Evolutionary conservation across 2,888 invertebrate species (phyloP).

Genomic region (Cheilosia impressa): DNA sequence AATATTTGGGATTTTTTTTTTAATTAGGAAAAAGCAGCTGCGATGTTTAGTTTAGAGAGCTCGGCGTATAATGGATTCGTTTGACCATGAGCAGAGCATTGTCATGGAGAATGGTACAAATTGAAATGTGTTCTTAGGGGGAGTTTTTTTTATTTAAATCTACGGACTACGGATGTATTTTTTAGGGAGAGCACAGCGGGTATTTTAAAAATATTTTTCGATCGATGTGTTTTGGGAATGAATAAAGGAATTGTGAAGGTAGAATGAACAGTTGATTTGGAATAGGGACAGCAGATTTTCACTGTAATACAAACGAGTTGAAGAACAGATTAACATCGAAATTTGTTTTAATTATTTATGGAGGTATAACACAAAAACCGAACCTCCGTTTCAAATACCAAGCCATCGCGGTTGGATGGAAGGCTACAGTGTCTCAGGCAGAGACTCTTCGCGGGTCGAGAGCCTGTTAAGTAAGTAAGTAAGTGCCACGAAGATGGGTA

Average conservation of each 20-base stretch:
- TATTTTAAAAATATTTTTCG: constrained; percentile 1
- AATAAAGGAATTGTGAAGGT: not conserved
- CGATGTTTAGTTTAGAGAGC: constrained; percentile 2
- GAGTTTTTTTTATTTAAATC: constrained; percentile 29
- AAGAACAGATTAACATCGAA: too few species aligned
- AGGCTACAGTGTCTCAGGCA: too few species aligned
- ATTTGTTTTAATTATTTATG: too few species aligned
- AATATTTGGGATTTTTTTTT: constrained; percentile 39
- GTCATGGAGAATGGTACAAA: constrained; percentile 6
- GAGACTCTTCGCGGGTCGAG: too few species aligned
- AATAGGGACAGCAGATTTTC: not conserved
- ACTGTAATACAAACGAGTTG: too few species aligned
- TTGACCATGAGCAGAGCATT: constrained; percentile 59
- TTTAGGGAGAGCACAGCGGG: constrained; percentile 28
- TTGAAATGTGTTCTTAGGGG: constrained; percentile 38
- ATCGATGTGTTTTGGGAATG: not conserved
- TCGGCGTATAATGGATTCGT: constrained; percentile 38
- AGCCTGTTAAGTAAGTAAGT: too few species aligned
- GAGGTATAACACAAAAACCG: too few species aligned
- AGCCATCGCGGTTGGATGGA: too few species aligned
- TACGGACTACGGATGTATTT: constrained; percentile 13
- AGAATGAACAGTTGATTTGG: not conserved
- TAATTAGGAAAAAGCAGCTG: constrained; percentile 68
- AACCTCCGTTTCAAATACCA: too few species aligned
- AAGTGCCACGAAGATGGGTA: too few species aligned